Base-by-base conservation (phyloP, 2,888 invertebrate species). In the Melipona bicolor region DNA sequence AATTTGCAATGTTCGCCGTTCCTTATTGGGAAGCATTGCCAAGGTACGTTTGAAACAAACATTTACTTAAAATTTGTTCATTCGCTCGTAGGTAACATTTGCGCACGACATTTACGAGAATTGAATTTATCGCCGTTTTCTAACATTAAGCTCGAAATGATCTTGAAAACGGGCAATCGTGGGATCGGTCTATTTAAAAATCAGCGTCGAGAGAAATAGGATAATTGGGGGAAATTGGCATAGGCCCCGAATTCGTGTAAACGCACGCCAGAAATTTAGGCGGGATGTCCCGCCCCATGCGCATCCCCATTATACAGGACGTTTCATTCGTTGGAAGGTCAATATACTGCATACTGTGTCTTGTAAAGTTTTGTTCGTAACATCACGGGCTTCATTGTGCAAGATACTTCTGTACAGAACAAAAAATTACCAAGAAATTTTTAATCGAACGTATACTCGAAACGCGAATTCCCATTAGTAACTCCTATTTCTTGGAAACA, bases 1-100 rank as follows among this genome's bases (percentile, higher is more conserved):
- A 43, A 61, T 79, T 82, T 86, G 83, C 79, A 59, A 90, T 90
- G 86, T 88, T 87, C 70, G 85, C 82, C 64, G 82, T 77, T 61
- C 78, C 87, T 62, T 83, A 81, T 43, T 90, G 91, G 87, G 85
- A 89, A 62, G 77, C 84, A 74, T 83, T 86, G 52, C 80, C 86
- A 54, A 91, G 88, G 88, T 88, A 88, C 54, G 83, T 52, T 50
- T 27, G 43, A 43, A 15, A 74, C 56, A 56, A 62, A 56, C 19
- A 13, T 32, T n/a, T 27, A 19, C 15, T 11, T 21, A 2, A 19
- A 15, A 59, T 27, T 19, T 21, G 19, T 54, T 52, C 17, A 9
- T 21, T 9, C 13, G 13, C 24, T 6, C 11, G 32, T 5, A n/a
- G 27, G 59, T 9, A 27, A 61, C 24, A 27, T 61, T 15, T 19